These are phyloP conservation scores for Zonitis immaculata DNA, from an alignment of 2,888 invertebrate genomes.

Conservation along the genomic window DNA sequence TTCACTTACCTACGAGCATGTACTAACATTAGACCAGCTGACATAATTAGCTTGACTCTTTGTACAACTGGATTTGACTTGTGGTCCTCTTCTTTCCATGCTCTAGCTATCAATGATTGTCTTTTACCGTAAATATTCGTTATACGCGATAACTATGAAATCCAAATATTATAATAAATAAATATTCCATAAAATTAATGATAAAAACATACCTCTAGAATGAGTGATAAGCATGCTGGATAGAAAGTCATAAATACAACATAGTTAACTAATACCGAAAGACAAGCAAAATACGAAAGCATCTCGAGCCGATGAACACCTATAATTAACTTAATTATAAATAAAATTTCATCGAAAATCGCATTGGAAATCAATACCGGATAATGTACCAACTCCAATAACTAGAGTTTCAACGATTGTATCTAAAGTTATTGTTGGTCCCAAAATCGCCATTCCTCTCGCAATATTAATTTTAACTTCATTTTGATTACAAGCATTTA, in stretches of 20 bases:
- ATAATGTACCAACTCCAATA: slow-evolving; percentile 85
- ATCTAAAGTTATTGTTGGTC: slow-evolving; percentile 85
- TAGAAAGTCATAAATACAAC: slow-evolving; percentile 92
- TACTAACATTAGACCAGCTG: slow-evolving; percentile 81
- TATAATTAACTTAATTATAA: no score
- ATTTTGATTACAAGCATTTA: slow-evolving; percentile 72
- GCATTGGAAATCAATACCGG: no score
- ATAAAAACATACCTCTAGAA: no score
- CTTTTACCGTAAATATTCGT: slow-evolving; percentile 35
- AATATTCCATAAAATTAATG: no score
- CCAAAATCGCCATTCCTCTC: slow-evolving; percentile 77
- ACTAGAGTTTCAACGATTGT: slow-evolving; percentile 83
- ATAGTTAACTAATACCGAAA: slow-evolving; percentile 88
- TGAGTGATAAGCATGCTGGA: slow-evolving; percentile 84
- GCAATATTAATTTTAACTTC: slow-evolving; percentile 86
- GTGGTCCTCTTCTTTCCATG: no score
- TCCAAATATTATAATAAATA: no score
- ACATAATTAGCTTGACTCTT: slow-evolving; percentile 93
- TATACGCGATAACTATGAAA: slow-evolving; percentile 49
- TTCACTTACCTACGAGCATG: slow-evolving; percentile 66
- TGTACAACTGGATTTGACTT: slow-evolving; percentile 89
- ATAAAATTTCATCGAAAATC: no score
- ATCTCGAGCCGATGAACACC: slow-evolving; percentile 83
- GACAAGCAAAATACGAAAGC: slow-evolving; percentile 85
- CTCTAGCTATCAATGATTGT: slow-evolving; percentile 50